These are phyloP conservation scores for Syngnathus floridae DNA, from an alignment of 2,113 vertebrate genomes.

Conservation along the genomic window DNA sequence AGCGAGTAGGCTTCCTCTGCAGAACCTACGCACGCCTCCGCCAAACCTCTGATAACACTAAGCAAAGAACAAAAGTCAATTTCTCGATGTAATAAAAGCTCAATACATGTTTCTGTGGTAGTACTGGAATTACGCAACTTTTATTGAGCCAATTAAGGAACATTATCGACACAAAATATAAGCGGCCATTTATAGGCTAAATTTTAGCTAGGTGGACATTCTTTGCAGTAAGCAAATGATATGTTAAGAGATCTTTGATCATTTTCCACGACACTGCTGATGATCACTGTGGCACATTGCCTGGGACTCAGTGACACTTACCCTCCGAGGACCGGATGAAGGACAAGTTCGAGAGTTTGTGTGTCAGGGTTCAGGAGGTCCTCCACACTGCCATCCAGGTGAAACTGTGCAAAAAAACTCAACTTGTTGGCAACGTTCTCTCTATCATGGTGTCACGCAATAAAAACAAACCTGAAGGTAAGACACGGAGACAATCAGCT, in stretches of 20 bases:
- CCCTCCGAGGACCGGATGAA: constrained; percentile 72
- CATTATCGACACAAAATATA: neutral
- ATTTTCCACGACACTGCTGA: too few species aligned
- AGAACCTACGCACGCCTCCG: constrained; percentile 48
- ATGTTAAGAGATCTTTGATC: too few species aligned
- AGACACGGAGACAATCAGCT: constrained; percentile 62
- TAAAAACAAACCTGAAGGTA: constrained; percentile 69
- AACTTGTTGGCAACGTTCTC: neutral
- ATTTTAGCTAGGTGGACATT: neutral
- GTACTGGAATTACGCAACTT: neutral
- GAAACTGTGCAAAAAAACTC: constrained; percentile 63
- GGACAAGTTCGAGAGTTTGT: constrained; percentile 58
- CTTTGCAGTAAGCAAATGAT: too few species aligned
- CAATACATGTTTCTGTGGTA: neutral
- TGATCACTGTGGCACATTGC: constrained; percentile 9
- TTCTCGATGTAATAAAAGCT: neutral
- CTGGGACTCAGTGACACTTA: constrained; percentile 40
- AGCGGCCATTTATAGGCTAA: neutral
- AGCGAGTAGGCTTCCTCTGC: constrained; percentile 52
- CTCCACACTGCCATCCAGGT: constrained; percentile 51
- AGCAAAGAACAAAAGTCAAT: neutral
- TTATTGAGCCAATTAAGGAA: neutral
- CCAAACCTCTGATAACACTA: constrained; percentile 57
- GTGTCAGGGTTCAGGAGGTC: constrained; percentile 66
- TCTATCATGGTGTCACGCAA: constrained; percentile 6